Percentiles rank a stretch among this genome's conserved stretches.
These are phyloP conservation scores for Brachyptera putata DNA, from an alignment of 2,888 invertebrate species.

Conservation along the genomic window DNA sequence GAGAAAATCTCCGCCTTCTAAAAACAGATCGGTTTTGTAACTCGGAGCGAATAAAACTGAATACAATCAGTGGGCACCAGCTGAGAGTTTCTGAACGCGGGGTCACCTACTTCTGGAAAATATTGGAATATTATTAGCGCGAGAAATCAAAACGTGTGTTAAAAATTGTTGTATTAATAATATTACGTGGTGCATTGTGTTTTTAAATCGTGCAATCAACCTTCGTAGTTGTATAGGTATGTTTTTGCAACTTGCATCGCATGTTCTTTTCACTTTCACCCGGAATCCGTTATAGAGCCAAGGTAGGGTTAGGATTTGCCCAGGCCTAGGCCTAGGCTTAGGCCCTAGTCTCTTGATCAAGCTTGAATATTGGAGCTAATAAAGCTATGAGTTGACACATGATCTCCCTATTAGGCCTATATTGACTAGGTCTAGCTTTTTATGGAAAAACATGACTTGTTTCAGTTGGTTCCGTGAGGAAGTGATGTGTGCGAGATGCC, in stretches of 20 bases:
- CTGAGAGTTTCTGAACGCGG: neutral
- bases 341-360: neutral
- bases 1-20: no score
- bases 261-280: neutral
- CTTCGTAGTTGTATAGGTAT: neutral
- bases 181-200: neutral
- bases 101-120: neutral
- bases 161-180: neutral
- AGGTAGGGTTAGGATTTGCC: neutral
- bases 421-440: no score
- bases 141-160: conserved; percentile 21
- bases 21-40: no score
- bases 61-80: no score
- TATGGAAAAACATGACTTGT: no score
- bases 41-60: no score
- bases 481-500: conserved; percentile 21
- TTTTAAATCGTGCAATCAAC: neutral
- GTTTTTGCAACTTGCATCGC: neutral
- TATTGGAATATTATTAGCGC: conserved; percentile 14
- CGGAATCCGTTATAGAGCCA: neutral
- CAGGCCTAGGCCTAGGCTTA: no score
- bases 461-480: neutral
- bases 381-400: no score
- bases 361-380: no score
- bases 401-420: no score